Percentiles rank a stretch among this genome's conserved stretches.
These are phyloP conservation scores for Acromyrmex echinatior DNA, from an alignment of 1,140 invertebrate genomes.

Conservation along the genomic window DNA sequence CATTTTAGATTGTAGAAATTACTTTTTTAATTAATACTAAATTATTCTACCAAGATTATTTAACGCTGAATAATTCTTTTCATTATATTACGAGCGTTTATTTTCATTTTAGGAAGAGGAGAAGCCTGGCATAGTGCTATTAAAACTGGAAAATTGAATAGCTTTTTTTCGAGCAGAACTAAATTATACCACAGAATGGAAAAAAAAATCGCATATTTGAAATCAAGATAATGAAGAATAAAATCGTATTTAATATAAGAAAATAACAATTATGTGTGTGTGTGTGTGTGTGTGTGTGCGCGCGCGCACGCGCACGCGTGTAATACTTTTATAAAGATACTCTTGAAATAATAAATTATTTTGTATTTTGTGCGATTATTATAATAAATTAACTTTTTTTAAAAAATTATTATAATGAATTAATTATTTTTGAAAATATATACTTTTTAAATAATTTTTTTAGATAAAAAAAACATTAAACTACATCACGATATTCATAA, in stretches of 20 bases:
- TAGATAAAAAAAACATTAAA: no score
- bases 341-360: not conserved
- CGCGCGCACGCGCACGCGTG: accelerated
- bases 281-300: no score
- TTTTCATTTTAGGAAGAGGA: conserved; percentile 58
- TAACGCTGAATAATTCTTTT: conserved; percentile 17
- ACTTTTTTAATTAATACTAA: not conserved
- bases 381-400: not conserved
- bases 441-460: not conserved
- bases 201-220: not conserved
- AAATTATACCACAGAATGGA: not conserved
- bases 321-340: not conserved
- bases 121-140: conserved; percentile 17
- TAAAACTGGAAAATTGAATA: conserved; percentile 57
- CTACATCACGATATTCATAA: not conserved
- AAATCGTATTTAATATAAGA: not conserved
- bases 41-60: conserved; percentile 17
- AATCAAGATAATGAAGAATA: not conserved
- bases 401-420: not conserved
- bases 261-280: not conserved
- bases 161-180: conserved; percentile 10
- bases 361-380: not conserved
- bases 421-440: not conserved
- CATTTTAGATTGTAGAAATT: not conserved
- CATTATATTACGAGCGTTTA: not conserved